phyloP scores from a whole-genome alignment of 2,797 vertebrate species.

The Siniperca undulata region DNA sequence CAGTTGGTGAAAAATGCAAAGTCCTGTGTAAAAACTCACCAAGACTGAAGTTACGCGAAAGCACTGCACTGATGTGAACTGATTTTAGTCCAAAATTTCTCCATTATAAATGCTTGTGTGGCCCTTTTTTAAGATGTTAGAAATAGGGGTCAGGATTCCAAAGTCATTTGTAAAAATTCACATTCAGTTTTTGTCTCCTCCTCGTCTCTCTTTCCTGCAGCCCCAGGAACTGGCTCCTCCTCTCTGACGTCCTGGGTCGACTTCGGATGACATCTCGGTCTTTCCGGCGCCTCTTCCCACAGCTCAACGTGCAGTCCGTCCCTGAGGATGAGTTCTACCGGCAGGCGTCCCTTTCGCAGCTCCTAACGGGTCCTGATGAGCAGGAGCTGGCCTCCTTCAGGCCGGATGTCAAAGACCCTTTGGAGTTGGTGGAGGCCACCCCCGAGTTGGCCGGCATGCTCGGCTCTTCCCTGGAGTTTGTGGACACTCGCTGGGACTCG shows the following conservation, averaged over 20 bases:
- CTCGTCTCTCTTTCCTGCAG: slow-evolving; percentile 70
- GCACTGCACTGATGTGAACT: no score
- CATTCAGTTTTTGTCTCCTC: not conserved
- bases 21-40: no score
- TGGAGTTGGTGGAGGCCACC: slow-evolving; percentile 94
- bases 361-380: slow-evolving; percentile 91
- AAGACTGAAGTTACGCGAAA: no score
- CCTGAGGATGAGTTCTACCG: slow-evolving; percentile 92
- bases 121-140: not conserved
- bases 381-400: slow-evolving; percentile 86
- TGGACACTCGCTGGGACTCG: slow-evolving; percentile 84
- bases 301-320: slow-evolving; percentile 91
- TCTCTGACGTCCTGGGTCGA: slow-evolving; percentile 91
- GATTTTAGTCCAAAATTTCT: no score
- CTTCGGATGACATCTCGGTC: slow-evolving; percentile 92
- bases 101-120: no score
- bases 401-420: slow-evolving; percentile 89
- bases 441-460: slow-evolving; percentile 91
- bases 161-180: not conserved
- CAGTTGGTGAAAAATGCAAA: no score
- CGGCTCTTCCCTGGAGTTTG: slow-evolving; percentile 91
- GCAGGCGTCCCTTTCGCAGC: slow-evolving; percentile 92
- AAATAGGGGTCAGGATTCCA: not conserved
- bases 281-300: slow-evolving; percentile 91
- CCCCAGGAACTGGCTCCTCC: slow-evolving; percentile 94